These are phyloP conservation scores for Gibbula magus DNA, from an alignment of 2,888 invertebrate genomes.

Conservation along the genomic window DNA sequence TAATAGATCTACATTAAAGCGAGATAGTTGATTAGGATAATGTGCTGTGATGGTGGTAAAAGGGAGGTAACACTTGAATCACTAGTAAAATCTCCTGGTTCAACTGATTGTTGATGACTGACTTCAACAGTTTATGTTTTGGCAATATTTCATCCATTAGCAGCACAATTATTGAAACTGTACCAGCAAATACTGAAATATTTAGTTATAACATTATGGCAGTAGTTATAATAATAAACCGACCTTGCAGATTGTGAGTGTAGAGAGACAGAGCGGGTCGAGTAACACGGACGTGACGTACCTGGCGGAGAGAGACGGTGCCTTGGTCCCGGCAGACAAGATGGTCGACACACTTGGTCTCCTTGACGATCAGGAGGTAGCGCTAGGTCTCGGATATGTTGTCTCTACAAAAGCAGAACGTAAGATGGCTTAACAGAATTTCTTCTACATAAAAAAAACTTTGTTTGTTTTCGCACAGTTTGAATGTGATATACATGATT, in stretches of 20 bases:
- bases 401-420: slow-evolving; percentile 61
- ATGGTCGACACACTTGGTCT: slow-evolving; percentile 48
- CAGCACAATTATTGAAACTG: too few species aligned
- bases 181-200: too few species aligned
- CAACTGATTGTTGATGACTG: too few species aligned
- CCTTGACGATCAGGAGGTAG: slow-evolving; percentile 65
- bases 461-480: too few species aligned
- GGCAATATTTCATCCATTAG: too few species aligned
- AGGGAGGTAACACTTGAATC: neutral
- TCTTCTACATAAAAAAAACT: too few species aligned
- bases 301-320: slow-evolving; percentile 47
- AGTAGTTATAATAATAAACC: neutral
- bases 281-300: slow-evolving; percentile 48
- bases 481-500: too few species aligned
- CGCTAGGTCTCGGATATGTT: slow-evolving; percentile 61
- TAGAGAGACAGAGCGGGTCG: slow-evolving; percentile 27
- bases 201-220: neutral
- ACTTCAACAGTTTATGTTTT: too few species aligned
- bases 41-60: neutral
- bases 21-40: neutral
- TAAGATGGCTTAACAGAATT: slow-evolving; percentile 44
- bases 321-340: slow-evolving; percentile 41
- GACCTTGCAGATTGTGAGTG: neutral
- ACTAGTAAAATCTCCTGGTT: neutral
- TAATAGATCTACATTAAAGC: too few species aligned